Conservation (phyloP, 35 echinoderm and acorn worm species). For the Heliocidaris tuberculata region DNA sequence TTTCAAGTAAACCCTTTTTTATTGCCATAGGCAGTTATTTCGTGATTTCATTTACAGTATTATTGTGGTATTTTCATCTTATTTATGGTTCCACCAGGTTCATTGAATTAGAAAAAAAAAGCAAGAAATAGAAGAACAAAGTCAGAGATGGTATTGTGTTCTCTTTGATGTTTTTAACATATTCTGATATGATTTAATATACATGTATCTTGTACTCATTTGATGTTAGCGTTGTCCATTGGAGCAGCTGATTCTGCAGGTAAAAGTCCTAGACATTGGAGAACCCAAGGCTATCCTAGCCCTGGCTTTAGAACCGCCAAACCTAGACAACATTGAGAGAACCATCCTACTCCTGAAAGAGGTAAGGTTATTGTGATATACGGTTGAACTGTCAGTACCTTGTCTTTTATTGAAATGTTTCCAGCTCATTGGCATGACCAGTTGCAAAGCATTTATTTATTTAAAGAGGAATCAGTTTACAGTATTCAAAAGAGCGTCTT, state of each 20-base stretch:
- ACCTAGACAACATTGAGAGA: slow-evolving; percentile 86
- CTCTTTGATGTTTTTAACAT: not conserved
- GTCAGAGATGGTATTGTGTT: not conserved
- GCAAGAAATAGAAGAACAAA: too few species aligned
- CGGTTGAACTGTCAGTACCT: not conserved
- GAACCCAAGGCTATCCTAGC: slow-evolving; percentile 95
- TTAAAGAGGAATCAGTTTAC: too few species aligned
- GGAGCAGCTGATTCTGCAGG: slow-evolving; percentile 88
- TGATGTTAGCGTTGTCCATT: slow-evolving; percentile 80
- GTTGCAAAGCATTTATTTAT: not conserved
- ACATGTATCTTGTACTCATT: not conserved
- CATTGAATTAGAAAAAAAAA: too few species aligned
- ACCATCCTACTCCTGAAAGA: slow-evolving; percentile 91
- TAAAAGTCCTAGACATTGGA: slow-evolving; percentile 82
- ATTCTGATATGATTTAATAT: not conserved
- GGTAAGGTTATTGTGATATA: slow-evolving; percentile 43
- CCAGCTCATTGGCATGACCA: not conserved
- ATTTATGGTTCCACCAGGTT: too few species aligned
- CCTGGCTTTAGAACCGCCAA: slow-evolving; percentile 87
- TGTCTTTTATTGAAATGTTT: not conserved
- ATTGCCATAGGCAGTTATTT: too few species aligned
- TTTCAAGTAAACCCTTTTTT: too few species aligned
- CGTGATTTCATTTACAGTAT: too few species aligned
- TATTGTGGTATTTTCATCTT: too few species aligned
- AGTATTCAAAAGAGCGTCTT: not conserved